Base-by-base conservation (phyloP, 2,888 invertebrate genomes). In the Drosophila stalkeri region DNA sequence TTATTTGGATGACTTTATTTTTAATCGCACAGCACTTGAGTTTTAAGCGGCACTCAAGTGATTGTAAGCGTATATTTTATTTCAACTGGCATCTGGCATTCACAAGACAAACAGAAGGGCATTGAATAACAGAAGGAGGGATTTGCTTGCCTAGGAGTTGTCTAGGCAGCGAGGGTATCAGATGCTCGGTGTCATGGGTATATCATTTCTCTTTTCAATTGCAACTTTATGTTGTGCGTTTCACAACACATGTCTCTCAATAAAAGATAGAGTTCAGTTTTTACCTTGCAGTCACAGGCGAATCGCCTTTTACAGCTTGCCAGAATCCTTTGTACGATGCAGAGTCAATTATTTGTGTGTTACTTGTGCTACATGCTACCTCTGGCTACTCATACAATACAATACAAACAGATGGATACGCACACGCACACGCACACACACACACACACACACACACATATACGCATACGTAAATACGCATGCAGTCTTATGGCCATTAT, bases 311-410 rank as follows among this genome's bases (percentile, higher is more conserved):
- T 43, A 31, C 59, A 55, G 44, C 27, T 16, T 16, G 31, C 44
- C 47, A 39, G 67, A 20, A 70, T 75, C 80, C 88, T 80, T 83
- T 83, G 88, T 75, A 47, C 64, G 49, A 41, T 27, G 64, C 63
- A 59, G 61, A 76, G 72, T 80, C 89, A 86, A 88, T 85, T 85
- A 85, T 81, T 86, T 78, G 76, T 72, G 76, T 65, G 74, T 78
- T 80, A 74, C 74, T 63, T 74, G 63, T 70, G 18, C 43, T 74
- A 67, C 86, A 73, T 70, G 54, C 75, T 12, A 60, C 85, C 79
- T 67, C 64, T 60, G 57, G 51, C 67, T 47, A 35, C 63, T 31
- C 8, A 9, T 31, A 18, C 63, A 35, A 6, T 6, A 39, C 27
- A 27, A 27, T 27, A 1, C 6, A 27, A 27, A 6, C 27, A 27